Evolutionary conservation across 2,113 vertebrate genomes (phyloP).

Genomic region (Aptenodytes patagonicus): DNA sequence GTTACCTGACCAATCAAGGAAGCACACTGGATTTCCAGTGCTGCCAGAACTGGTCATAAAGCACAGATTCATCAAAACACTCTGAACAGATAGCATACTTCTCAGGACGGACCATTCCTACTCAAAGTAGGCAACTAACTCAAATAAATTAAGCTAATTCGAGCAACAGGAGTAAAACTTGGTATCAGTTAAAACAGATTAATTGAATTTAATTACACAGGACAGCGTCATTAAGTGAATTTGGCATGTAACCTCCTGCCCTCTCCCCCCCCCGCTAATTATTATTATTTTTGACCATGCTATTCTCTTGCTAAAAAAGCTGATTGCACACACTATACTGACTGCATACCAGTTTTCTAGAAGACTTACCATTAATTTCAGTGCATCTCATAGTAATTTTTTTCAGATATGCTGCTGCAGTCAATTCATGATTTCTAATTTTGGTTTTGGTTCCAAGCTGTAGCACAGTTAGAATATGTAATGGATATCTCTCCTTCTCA

Average conservation of each 20-base stretch:
- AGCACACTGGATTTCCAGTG: not conserved
- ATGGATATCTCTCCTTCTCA: slow-evolving; percentile 69
- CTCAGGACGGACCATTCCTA: not conserved
- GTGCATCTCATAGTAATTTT: slow-evolving; percentile 82
- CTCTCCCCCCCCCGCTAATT: accelerated
- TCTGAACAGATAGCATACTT: not conserved
- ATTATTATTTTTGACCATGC: not conserved
- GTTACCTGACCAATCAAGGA: not conserved
- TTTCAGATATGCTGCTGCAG: slow-evolving; percentile 84
- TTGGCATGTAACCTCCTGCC: not conserved
- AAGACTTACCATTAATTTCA: slow-evolving; percentile 82
- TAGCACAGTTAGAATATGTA: slow-evolving; percentile 81
- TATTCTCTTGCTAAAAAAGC: not conserved
- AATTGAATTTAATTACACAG: not conserved
- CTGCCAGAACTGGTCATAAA: not conserved
- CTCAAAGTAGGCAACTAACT: not conserved
- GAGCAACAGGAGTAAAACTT: not conserved
- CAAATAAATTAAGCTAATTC: not conserved
- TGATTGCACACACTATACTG: not conserved
- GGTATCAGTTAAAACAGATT: not conserved
- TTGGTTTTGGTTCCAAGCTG: slow-evolving; percentile 85
- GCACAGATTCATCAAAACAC: not conserved
- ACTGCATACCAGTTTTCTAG: not conserved
- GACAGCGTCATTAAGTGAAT: not conserved
- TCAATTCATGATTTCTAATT: slow-evolving; percentile 80